Evolutionary conservation across 2,113 vertebrate species (phyloP).

Genomic region (Brachypodius melanocephalos): DNA sequence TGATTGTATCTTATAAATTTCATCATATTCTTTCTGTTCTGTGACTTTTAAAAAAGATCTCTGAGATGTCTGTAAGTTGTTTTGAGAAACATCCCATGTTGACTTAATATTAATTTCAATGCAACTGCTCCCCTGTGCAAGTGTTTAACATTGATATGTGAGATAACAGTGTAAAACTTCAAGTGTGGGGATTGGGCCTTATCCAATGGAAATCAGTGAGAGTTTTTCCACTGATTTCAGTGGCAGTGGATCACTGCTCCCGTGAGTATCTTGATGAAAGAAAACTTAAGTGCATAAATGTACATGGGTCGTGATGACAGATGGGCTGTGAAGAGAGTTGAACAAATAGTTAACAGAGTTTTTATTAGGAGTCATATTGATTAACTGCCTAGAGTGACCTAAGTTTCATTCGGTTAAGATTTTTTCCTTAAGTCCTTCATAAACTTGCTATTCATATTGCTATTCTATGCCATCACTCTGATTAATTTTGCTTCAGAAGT

Average conservation of each 20-base stretch:
- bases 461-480: neutral
- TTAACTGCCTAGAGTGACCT: neutral
- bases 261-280: neutral
- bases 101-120: neutral
- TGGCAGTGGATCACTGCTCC: neutral
- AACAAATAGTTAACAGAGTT: neutral
- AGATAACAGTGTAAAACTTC: neutral
- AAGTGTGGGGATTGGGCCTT: neutral
- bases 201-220: neutral
- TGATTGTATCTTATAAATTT: neutral
- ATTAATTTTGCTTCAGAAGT: neutral
- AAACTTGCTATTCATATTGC: neutral
- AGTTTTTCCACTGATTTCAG: neutral
- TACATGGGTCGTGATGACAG: neutral
- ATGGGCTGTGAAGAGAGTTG: neutral
- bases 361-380: neutral
- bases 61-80: neutral
- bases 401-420: neutral
- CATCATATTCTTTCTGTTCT: neutral
- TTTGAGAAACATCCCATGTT: neutral
- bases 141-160: neutral
- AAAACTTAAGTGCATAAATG: neutral
- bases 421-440: neutral
- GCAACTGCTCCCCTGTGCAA: neutral
- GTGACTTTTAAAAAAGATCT: neutral